Evolutionary conservation across 2,113 vertebrate genomes (phyloP).

Genomic region (Periophthalmus modestus): DNA sequence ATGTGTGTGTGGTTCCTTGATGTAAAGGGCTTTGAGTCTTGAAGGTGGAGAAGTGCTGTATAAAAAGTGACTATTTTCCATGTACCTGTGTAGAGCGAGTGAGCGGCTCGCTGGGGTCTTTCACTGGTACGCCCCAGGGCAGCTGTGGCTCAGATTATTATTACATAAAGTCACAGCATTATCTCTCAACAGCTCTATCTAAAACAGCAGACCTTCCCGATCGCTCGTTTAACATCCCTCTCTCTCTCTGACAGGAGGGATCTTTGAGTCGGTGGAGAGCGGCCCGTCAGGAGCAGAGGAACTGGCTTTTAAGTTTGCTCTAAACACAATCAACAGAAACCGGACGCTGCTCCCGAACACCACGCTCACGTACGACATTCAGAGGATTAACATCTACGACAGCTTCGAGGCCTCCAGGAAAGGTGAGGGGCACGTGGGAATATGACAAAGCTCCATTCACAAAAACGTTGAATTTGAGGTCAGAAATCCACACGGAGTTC

Average conservation of each 20-base stretch:
- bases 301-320: constrained; percentile 98
- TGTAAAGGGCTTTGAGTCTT: too few species aligned
- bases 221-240: background rate
- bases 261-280: constrained; percentile 97
- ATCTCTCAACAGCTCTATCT: background rate
- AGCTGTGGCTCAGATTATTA: too few species aligned
- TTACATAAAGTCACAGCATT: too few species aligned
- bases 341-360: constrained; percentile 98
- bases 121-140: too few species aligned
- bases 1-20: too few species aligned
- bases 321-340: constrained; percentile 99
- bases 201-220: background rate
- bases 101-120: too few species aligned
- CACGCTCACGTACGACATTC: constrained; percentile 96
- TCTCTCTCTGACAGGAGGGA: constrained; percentile 83
- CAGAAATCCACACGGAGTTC: too few species aligned
- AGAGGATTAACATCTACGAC: constrained; percentile 99
- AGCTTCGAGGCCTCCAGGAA: constrained; percentile 99
- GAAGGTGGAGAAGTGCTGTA: too few species aligned
- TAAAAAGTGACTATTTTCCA: too few species aligned
- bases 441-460: too few species aligned
- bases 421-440: constrained; percentile 75
- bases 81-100: too few species aligned
- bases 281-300: constrained; percentile 97
- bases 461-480: too few species aligned